phyloP scores from a whole-genome alignment of 2,113 vertebrate genomes.

The Desmodus rotundus region DNA sequence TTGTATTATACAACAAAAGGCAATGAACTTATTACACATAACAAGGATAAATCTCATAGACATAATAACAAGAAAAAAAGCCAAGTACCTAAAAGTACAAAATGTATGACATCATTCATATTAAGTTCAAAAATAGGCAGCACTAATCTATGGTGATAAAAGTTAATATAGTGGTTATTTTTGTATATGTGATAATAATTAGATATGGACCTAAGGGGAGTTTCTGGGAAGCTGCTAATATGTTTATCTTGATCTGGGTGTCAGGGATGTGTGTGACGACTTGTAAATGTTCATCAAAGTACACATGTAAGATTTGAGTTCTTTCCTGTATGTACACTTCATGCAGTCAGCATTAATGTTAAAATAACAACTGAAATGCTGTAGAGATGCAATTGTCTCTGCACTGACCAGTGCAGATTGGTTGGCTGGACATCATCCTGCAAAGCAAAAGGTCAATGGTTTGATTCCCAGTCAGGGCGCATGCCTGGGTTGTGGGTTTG shows the following conservation, averaged over 20 bases:
- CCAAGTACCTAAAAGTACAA: not conserved
- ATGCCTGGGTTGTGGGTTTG: too few species aligned
- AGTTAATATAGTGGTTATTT: not conserved
- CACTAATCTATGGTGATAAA: not conserved
- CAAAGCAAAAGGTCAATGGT: too few species aligned
- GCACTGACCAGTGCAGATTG: too few species aligned
- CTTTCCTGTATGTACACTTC: not conserved
- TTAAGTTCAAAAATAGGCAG: not conserved
- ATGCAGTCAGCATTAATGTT: not conserved
- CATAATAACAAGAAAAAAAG: not conserved
- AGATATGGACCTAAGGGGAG: fast-evolving
- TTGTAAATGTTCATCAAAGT: not conserved
- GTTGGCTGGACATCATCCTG: too few species aligned
- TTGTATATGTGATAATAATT: not conserved
- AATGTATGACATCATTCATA: not conserved
- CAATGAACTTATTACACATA: not conserved
- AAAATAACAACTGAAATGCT: not conserved
- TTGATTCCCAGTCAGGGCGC: too few species aligned
- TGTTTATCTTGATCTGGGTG: not conserved
- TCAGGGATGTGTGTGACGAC: not conserved
- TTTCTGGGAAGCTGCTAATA: not conserved
- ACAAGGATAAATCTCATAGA: not conserved
- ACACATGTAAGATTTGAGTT: not conserved
- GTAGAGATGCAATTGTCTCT: not conserved
- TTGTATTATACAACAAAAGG: not conserved